Evolutionary conservation across 2,113 vertebrate genomes (phyloP), one percentile per base, ranked within the genome.

Genomic region (Peromyscus leucopus): DNA sequence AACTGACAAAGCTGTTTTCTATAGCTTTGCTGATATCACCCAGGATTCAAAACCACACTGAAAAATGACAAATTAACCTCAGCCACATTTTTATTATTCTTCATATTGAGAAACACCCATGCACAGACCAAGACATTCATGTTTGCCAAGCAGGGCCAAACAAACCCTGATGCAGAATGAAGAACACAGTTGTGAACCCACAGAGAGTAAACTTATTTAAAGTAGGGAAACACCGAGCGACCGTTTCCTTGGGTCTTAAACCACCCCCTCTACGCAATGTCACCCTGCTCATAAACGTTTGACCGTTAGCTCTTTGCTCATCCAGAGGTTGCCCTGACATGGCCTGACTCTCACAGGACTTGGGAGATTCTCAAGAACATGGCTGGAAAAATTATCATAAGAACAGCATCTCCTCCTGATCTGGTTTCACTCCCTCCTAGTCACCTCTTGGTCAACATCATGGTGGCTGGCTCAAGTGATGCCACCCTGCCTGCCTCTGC

Each of bases 1-100:
- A 95, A 93, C 91, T 93, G 95, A 96, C 95, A 97, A 96, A 96
- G 83, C 89, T 36, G 84, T 85, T 98, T 97, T 97, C 96, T 97
- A 71, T 87, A 94, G 93, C 95, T 85, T 42, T 72, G 84, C 90
- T 97, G 95, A 94, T 96, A 95, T 71, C 97, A 97, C 93, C 90
- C 93, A 92, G 88, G 90, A 97, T 93, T 97, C 95, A 97, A 96
- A 97, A 86, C 96, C 95, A 80, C 93, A 92, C 69, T 92, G 75
- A 96, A 96, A 97, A 97, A 84, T 94, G 93, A 80, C 90, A 94
- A 79, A 74, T 97, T 94, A 76, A 61, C 92, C 93, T 85, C 57
- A 93, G 79, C 87, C 93, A 94, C 87, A 88, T 93, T 16, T 95
- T 94, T 95, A 19, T 94, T 97, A 3, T 92, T 97, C 4, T 93